A percentile compares a stretch with the other conserved stretches of the same genome.
Evolutionary conservation across 2,888 invertebrate genomes (phyloP).

Genomic region (Carterocephalus palaemon): DNA sequence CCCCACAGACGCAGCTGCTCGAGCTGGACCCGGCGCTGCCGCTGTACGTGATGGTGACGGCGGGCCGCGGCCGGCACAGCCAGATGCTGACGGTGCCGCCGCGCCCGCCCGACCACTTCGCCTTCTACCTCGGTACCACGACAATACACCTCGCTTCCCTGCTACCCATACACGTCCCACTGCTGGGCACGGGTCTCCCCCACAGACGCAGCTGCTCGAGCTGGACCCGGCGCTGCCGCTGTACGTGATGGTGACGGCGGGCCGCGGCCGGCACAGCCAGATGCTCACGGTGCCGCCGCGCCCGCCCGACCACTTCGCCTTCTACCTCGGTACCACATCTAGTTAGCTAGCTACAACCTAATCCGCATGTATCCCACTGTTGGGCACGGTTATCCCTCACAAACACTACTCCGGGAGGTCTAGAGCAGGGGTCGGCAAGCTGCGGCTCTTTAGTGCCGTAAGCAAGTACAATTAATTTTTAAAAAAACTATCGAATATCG

Average conservation of each 20-base stretch:
- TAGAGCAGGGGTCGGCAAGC: no score
- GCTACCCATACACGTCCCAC: no score
- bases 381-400: no score
- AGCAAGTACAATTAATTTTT: no score
- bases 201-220: conserved; percentile 52
- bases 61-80: conserved; percentile 39
- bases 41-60: conserved; percentile 62
- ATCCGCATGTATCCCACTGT: no score
- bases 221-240: conserved; percentile 46
- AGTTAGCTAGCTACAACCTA: no score
- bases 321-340: conserved; percentile 47
- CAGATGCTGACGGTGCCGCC: conserved; percentile 54
- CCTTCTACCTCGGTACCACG: conserved; percentile 46
- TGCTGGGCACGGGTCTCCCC: no score
- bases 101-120: conserved; percentile 36
- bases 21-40: conserved; percentile 43
- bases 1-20: no score
- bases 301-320: conserved; percentile 35
- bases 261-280: conserved; percentile 39
- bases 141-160: no score
- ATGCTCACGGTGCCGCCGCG: conserved; percentile 52
- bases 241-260: conserved; percentile 60
- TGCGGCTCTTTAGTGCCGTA: no score
- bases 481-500: no score
- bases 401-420: no score